Base-by-base conservation (phyloP, 2,113 vertebrate species). In the Argyrosomus japonicus region DNA sequence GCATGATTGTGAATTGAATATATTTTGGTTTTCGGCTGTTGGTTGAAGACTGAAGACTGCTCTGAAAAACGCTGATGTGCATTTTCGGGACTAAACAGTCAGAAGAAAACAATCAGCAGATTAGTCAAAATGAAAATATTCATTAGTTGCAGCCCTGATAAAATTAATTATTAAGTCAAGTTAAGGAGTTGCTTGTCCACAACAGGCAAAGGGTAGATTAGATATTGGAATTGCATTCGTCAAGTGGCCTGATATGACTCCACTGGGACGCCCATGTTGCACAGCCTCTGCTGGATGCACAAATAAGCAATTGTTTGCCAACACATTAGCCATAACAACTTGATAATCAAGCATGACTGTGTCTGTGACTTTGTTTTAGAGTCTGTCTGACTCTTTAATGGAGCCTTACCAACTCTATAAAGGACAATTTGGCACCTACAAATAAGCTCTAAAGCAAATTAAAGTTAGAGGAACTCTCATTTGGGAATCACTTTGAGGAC, bases 331-430 rank as follows among this genome's bases (percentile, higher is more conserved):
- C 40, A 25, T 48, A 70, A 69, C 9, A 12, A 56, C 25, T 51
- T 81, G 18, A 68, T 48, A 83, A 50, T 43, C 0, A 0, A 77
- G 47, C 68, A 47, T 36, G 27, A 54, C 36, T 32, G 60, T 63
- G 21, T 40, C 68, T 64, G 62, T n/a, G 27, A 63, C 63, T 74
- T 62, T 36, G 69, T 17, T 60, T 56, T n/a, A 64, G 19, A 64
- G 29, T 81, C 63, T 8, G 5, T 51, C 27, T 50, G 7, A 36
- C 29, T 69, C 18, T 56, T 64, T 23, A 68, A 65, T 60, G 29
- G 51, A 54, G 51, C 56, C 13, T 21, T 53, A 29, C 74, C 23
- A 60, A 67, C 23, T 45, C 50, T 40, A 15, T 25, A 21, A 40
- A 48, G 4, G 48, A 27, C 4, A 71, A 50, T 69, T 36, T 60